A percentile compares a stretch with the other conserved stretches of the same genome.
These are phyloP conservation scores for Darwinula stevensoni DNA, from an alignment of 2,888 invertebrate genomes.

Conservation along the genomic window DNA sequence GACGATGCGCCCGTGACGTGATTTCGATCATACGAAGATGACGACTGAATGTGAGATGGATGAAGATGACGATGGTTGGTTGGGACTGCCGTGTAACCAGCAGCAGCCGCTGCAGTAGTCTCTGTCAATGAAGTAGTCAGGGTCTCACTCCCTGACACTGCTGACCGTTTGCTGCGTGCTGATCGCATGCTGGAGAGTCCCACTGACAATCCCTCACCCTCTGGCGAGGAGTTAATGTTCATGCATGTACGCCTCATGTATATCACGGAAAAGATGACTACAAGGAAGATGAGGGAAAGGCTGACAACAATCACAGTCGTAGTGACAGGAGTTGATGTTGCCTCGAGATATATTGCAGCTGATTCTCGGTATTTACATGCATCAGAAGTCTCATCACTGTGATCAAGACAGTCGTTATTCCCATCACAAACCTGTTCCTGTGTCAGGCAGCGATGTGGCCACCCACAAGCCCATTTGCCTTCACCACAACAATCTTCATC, in stretches of 20 bases:
- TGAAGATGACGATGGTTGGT: no score
- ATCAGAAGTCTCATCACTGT: constrained; percentile 31
- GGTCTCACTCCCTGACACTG: no score
- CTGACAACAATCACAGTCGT: not conserved
- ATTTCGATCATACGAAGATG: constrained; percentile 23
- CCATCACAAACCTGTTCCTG: constrained; percentile 33
- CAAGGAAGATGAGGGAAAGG: not conserved
- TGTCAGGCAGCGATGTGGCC: not conserved
- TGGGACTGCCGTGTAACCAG: no score
- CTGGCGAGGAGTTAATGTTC: no score
- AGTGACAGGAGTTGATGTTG: not conserved
- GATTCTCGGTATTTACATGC: not conserved
- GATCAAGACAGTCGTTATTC: constrained; percentile 44
- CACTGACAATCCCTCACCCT: no score
- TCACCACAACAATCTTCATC: constrained; percentile 13
- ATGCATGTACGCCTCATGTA: not conserved
- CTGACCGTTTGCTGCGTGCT: no score
- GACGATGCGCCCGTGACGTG: constrained; percentile 37
- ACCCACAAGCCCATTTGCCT: not conserved
- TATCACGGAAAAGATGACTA: not conserved
- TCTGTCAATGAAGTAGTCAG: no score
- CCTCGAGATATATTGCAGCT: not conserved
- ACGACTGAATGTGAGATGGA: no score
- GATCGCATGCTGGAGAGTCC: no score
- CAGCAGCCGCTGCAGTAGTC: no score